Percentiles rank a stretch among this genome's conserved stretches.
Evolutionary conservation across 2,797 vertebrate genomes (phyloP).

Genomic region (Hippopotamyrus pictus): DNA sequence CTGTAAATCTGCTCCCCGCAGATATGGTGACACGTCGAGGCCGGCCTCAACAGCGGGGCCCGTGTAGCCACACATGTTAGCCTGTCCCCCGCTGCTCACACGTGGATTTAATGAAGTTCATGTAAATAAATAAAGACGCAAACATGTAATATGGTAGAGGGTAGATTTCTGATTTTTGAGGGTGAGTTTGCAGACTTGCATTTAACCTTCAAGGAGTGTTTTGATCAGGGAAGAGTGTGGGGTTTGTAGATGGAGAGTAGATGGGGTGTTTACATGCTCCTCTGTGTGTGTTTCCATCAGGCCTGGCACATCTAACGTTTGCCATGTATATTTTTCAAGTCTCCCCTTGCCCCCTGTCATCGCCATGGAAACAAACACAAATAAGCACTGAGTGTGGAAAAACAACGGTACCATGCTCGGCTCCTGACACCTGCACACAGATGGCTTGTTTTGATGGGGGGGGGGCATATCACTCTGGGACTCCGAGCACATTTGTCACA

Average conservation of each 20-base stretch:
- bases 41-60: not conserved
- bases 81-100: not conserved
- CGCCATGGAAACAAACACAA: not conserved
- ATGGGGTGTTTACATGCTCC: not conserved
- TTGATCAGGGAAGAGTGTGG: not conserved
- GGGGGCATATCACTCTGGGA: not conserved
- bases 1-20: not conserved
- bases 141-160: not conserved
- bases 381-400: not conserved
- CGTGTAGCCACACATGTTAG: not conserved
- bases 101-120: conserved; percentile 14
- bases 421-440: not conserved
- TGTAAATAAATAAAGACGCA: conserved; percentile 14
- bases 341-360: not conserved
- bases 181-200: not conserved
- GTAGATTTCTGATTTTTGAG: not conserved
- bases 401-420: not conserved
- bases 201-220: conserved; percentile 13
- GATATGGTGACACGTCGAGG: not conserved
- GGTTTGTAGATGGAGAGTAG: not conserved
- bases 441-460: not conserved
- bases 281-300: not conserved
- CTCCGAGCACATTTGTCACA: not conserved
- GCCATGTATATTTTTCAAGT: not conserved
- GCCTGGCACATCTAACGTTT: not conserved